A percentile compares a stretch with the other conserved stretches of the same genome.
Conservation (phyloP, 2,888 invertebrate genomes). For the Philonicus albiceps region DNA sequence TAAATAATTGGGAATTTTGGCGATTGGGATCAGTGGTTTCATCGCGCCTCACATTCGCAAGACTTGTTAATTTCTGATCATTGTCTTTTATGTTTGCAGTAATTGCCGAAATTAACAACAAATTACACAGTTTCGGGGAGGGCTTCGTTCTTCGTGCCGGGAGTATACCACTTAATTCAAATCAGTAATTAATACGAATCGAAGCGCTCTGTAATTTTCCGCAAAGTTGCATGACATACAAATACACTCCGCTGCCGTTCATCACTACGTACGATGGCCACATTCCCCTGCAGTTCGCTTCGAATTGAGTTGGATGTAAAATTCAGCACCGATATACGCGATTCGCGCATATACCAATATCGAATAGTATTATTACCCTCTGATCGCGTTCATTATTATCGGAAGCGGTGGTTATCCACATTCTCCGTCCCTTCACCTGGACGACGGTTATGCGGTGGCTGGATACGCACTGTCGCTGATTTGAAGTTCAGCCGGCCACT, state of each 20-base stretch:
- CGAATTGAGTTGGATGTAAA: neutral
- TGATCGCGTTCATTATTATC: slow-evolving; percentile 19
- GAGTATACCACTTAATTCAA: neutral
- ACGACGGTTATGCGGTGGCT: neutral
- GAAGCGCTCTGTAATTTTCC: slow-evolving; percentile 14
- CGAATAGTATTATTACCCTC: slow-evolving; percentile 16
- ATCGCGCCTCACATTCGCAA: neutral
- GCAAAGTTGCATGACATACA: neutral
- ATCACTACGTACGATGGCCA: neutral
- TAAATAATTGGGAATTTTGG: neutral
- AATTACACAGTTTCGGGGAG: neutral
- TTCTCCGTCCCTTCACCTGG: neutral
- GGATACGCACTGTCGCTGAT: neutral
- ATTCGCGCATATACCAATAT: neutral
- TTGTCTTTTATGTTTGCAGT: neutral
- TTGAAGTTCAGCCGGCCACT: slow-evolving; percentile 13
- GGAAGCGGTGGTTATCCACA: neutral
- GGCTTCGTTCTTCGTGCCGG: neutral
- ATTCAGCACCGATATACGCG: neutral
- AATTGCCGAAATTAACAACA: neutral
- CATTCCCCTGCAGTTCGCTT: neutral
- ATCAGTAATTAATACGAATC: slow-evolving; percentile 1
- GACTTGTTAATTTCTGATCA: neutral
- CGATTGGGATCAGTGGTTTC: neutral
- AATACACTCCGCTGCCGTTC: neutral